Base-by-base conservation (phyloP, 2,113 vertebrate species). In the Alexandromys fortis region DNA sequence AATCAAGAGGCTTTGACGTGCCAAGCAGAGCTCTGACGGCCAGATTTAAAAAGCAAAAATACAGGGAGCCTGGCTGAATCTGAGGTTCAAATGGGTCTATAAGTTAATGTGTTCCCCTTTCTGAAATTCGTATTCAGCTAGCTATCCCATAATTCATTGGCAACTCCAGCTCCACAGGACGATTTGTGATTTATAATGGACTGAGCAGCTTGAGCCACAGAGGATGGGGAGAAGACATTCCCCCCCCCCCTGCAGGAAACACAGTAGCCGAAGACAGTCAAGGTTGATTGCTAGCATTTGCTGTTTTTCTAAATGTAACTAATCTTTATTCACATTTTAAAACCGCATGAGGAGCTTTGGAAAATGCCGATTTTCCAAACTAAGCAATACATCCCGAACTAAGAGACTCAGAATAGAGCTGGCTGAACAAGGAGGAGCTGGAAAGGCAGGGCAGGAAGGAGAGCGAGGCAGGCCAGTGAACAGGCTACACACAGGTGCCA, bases 91-190 rank as follows among this genome's bases (percentile, higher is more conserved):
- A 38, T 61, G 77, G 73, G 10, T 61, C 47, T 78, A 38, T 94
- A 92, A 47, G 30, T 38, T 72, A 17, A 55, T 67, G n/a, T 78
- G 49, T 52, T 81, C 35, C 7, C 83, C 77, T 96, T 68, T 42
- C 90, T 89, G 82, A 88, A 77, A 96, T 94, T 81, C 87, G 68
- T 4, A 87, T 92, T 78, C 68, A 86, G 3, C 70, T 63, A 19
- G 21, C 3, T 65, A 1, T 88, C 78, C 79, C 82, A 19, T 85
- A 28, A 22, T 92, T 96, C 94, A 86, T 67, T n/a, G 61, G 33
- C 45, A 92, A 35, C 17, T 3, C 2, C 89, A 38, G 21, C 47
- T 92, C 28, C 17, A 63, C 1, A 47, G 76, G n/a, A 81, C 3
- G 3, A 11, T 96, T 82, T 58, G n/a, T 72, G 85, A 93, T 13